Evolutionary conservation across 1,140 invertebrate species (phyloP).

Genomic region (Drosophila triauraria): DNA sequence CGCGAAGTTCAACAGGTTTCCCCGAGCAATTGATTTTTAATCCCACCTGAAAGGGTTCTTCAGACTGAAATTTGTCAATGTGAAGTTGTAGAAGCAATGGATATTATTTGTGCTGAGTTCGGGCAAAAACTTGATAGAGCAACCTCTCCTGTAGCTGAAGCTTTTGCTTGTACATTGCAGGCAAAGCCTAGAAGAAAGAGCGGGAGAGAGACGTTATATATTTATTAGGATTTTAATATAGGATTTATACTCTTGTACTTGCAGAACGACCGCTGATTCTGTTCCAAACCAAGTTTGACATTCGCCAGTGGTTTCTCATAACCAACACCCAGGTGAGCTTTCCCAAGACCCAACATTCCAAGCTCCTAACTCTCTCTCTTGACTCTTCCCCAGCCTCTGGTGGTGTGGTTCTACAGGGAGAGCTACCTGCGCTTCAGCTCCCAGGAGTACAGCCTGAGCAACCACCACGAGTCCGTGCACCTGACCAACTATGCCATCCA

Average conservation of each 20-base stretch:
- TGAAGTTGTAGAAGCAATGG: constrained; percentile 1
- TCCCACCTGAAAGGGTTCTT: constrained; percentile 16
- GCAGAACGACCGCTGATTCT: constrained; percentile 93
- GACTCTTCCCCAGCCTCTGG: constrained; percentile 91
- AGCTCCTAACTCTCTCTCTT: constrained; percentile 57
- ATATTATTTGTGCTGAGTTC: background rate
- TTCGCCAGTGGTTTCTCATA: constrained; percentile 95
- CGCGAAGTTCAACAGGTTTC: constrained; percentile 51
- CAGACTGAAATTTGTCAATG: background rate
- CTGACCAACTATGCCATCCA: constrained; percentile 97
- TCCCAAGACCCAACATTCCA: rapidly evolving
- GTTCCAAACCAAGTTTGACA: constrained; percentile 97
- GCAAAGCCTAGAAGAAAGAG: too few species aligned
- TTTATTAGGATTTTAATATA: background rate
- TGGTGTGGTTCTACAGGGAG: constrained; percentile 91
- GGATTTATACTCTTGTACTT: background rate
- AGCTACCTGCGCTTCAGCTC: constrained; percentile 97
- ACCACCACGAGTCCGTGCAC: constrained; percentile 97
- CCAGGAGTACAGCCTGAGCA: constrained; percentile 94
- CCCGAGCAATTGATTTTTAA: constrained; percentile 47
- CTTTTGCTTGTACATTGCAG: too few species aligned
- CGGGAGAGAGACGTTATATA: too few species aligned
- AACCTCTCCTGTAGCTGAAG: too few species aligned
- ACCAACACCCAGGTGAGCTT: constrained; percentile 87
- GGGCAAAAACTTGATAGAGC: too few species aligned